Evolutionary conservation across 2,888 invertebrate genomes (phyloP), one percentile per base, ranked within the genome.

Genomic region (Eutolmus rufibarbis): DNA sequence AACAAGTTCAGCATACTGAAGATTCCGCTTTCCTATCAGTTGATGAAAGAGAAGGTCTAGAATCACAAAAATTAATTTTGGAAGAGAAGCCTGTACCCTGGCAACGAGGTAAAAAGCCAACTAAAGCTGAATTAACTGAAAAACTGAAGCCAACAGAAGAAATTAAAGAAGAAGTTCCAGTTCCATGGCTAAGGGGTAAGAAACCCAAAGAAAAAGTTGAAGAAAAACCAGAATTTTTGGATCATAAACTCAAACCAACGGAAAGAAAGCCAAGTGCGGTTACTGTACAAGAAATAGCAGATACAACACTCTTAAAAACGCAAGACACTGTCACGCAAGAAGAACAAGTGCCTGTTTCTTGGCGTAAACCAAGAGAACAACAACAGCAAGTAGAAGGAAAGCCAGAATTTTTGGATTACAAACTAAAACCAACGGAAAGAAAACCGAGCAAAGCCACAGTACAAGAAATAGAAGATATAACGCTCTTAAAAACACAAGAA

Each of bases 121-220:
- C 89, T 12, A 78, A 31, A 37, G 40, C 77, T 31, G 23, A 57
- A 86, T 16, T 89, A 1, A 78, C 85, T 51, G 91, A 91, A 89
- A 91, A 92, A 28, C 91, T 92, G 0, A 90, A 91, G 23, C 90
- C 93, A 2, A 91, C 92, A 46, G 46, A 85, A 31, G 74, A 46
- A 23, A 46, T n/a, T 88, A 93, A 93, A 46, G 57, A 81, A 31
- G 85, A 85, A 51, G 28, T 74, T 88, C 93, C 93, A 0, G 90
- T 93, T 1, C 91, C 91, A 90, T 93, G 90, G 93, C 92, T 90
- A 86, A 91, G 90, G 86, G 92, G 90, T 57, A 92, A 90, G 89
- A 91, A 91, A 4, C 82, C 89, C 1, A 89, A 90, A 51, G 77
- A 77, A 56, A 28, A 86, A 40, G 31, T 88, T 90, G 23, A 66